These are phyloP conservation scores for Drosophila subquinaria DNA, from an alignment of 2,888 invertebrate genomes.

Conservation along the genomic window DNA sequence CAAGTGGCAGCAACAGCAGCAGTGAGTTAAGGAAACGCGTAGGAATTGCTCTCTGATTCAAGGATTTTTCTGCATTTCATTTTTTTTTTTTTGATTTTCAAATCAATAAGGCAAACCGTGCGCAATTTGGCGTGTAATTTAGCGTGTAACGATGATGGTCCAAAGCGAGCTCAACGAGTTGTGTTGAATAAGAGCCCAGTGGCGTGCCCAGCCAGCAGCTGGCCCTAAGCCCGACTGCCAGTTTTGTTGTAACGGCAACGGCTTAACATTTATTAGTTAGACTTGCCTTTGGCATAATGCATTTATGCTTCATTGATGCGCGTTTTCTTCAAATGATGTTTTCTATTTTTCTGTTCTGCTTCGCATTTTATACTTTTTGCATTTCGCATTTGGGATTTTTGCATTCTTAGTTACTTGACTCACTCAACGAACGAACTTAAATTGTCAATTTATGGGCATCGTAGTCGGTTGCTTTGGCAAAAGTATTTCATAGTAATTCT, in stretches of 20 bases:
- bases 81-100: constrained; percentile 45
- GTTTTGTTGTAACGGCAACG: constrained; percentile 51
- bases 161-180: constrained; percentile 33
- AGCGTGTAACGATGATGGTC: constrained; percentile 77
- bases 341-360: constrained; percentile 28
- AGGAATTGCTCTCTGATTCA: constrained; percentile 33
- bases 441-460: constrained; percentile 78
- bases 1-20: constrained; percentile 59
- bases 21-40: constrained; percentile 23
- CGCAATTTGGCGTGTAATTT: constrained; percentile 79
- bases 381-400: constrained; percentile 24
- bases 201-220: constrained; percentile 14
- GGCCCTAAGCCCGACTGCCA: constrained; percentile 12
- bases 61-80: constrained; percentile 11
- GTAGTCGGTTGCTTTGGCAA: constrained; percentile 68
- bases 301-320: constrained; percentile 77
- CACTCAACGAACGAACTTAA: constrained; percentile 65
- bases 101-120: constrained; percentile 74
- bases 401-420: constrained; percentile 56
- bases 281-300: constrained; percentile 68
- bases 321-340: constrained; percentile 58
- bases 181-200: constrained; percentile 6
- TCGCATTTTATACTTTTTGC: constrained; percentile 8
- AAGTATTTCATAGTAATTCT: constrained; percentile 80
- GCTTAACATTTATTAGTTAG: constrained; percentile 71